phyloP scores from a whole-genome alignment of 2,113 vertebrate species.

The Oreochromis tanganicae region DNA sequence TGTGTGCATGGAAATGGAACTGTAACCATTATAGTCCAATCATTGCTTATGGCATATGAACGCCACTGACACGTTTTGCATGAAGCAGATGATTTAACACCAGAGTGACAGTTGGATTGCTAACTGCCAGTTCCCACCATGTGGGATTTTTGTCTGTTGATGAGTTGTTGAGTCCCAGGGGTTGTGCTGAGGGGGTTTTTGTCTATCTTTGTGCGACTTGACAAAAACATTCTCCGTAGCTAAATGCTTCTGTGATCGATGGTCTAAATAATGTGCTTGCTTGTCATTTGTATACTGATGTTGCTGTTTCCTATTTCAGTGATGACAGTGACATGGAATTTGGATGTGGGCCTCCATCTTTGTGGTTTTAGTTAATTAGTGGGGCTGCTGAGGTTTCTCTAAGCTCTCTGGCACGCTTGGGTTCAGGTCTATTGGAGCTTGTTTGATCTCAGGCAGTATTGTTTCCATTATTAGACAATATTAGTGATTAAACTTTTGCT shows the following conservation, averaged over 20 bases:
- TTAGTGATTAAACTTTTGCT: neutral
- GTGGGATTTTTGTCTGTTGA: neutral
- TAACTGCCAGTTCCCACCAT: neutral
- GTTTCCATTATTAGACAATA: constrained; percentile 16
- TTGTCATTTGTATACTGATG: constrained; percentile 30
- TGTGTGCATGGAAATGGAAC: neutral
- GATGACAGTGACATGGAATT: constrained; percentile 10
- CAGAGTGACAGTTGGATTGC: neutral
- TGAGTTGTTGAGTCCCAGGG: neutral
- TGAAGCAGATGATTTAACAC: neutral
- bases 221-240: neutral
- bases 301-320: constrained; percentile 20
- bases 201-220: neutral
- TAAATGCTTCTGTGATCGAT: constrained; percentile 13
- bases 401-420: neutral
- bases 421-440: neutral
- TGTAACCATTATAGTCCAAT: neutral
- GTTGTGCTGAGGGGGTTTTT: neutral
- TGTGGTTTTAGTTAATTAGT: constrained; percentile 9
- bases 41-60: neutral
- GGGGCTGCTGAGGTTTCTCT: neutral
- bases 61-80: neutral
- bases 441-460: neutral
- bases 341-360: neutral
- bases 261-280: neutral